These are phyloP conservation scores for Drosophila ambigua DNA, from an alignment of 1,140 invertebrate species.

Conservation along the genomic window DNA sequence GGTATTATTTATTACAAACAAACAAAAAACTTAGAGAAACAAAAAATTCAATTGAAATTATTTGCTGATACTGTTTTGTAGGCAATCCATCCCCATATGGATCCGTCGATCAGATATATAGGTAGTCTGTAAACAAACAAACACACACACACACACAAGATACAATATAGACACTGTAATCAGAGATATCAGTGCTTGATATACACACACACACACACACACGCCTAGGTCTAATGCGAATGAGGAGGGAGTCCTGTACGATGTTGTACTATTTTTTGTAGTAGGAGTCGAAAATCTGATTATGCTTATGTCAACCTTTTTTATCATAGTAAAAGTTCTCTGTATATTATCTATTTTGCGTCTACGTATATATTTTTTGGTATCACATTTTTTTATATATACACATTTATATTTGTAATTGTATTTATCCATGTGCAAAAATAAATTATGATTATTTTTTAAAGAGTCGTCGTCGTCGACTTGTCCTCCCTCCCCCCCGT, in stretches of 20 bases:
- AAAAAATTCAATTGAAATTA: slow-evolving; percentile 69
- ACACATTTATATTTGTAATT: slow-evolving; percentile 74
- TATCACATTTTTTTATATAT: slow-evolving; percentile 55
- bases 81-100: slow-evolving; percentile 40
- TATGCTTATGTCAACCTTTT: slow-evolving; percentile 72
- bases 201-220: slow-evolving; percentile 29
- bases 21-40: slow-evolving; percentile 28
- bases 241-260: slow-evolving; percentile 28
- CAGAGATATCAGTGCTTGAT: slow-evolving; percentile 71
- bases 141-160: slow-evolving; percentile 22
- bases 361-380: slow-evolving; percentile 67
- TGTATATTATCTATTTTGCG: slow-evolving; percentile 71
- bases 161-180: slow-evolving; percentile 45
- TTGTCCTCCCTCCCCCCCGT: slow-evolving; percentile 15
- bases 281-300: slow-evolving; percentile 63
- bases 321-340: slow-evolving; percentile 56
- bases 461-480: slow-evolving; percentile 18
- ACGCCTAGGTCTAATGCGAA: slow-evolving; percentile 39
- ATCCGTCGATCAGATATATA: slow-evolving; percentile 51
- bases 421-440: slow-evolving; percentile 79
- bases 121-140: slow-evolving; percentile 56
- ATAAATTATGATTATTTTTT: slow-evolving; percentile 82
- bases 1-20: slow-evolving; percentile 74
- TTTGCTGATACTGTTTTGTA: slow-evolving; percentile 69
- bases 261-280: slow-evolving; percentile 50